Evolutionary conservation across 2,888 invertebrate genomes (phyloP).

Genomic region (Pogonocherus hispidulus): DNA sequence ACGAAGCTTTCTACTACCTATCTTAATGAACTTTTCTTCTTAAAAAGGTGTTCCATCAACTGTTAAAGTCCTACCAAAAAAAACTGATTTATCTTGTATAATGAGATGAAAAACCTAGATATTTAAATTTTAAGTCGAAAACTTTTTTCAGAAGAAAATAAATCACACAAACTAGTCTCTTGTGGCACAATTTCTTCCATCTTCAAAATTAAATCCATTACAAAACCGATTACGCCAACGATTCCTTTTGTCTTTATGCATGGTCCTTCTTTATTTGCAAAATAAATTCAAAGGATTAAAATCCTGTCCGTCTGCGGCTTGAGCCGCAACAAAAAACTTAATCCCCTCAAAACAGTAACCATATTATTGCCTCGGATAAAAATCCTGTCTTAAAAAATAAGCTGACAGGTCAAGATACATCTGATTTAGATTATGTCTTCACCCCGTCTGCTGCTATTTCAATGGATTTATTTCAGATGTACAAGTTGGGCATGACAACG

Average conservation of each 20-base stretch:
- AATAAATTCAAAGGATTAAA: not conserved
- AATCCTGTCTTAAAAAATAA: not conserved
- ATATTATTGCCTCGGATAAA: not conserved
- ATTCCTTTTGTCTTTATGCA: not conserved
- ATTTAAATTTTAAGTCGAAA: too few species aligned
- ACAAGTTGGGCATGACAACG: conserved; percentile 13
- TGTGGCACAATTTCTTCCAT: too few species aligned
- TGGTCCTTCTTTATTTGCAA: not conserved
- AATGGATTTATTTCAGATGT: conserved; percentile 2
- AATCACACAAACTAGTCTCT: too few species aligned
- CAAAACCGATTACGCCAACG: too few species aligned
- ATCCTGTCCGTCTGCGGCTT: not conserved
- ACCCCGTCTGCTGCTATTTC: not conserved
- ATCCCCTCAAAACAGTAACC: not conserved
- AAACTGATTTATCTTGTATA: too few species aligned
- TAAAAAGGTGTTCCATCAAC: too few species aligned
- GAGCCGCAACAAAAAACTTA: not conserved
- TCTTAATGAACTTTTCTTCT: too few species aligned
- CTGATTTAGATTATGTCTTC: not conserved
- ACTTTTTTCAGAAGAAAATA: too few species aligned
- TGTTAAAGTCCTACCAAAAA: too few species aligned
- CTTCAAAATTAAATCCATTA: too few species aligned
- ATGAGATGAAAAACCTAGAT: too few species aligned
- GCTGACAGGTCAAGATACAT: not conserved
- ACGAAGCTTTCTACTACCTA: too few species aligned